Evolutionary conservation across 1,140 invertebrate genomes (phyloP).

Genomic region (Drosophila asahinai): DNA sequence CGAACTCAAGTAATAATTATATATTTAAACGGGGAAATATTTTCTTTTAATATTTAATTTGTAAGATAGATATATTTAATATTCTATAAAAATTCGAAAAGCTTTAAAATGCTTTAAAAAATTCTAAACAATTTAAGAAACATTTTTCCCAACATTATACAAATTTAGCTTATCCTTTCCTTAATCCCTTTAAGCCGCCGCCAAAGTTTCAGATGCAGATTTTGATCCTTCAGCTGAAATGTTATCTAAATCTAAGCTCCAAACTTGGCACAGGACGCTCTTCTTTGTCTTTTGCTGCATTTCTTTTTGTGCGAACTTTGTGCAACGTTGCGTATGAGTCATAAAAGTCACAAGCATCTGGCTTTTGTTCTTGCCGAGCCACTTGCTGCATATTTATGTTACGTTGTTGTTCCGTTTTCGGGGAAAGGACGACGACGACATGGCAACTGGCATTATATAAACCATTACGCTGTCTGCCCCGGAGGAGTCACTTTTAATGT

Average conservation of each 20-base stretch:
- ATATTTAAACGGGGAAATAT: too few relatives aligned
- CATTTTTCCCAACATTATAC: neutral
- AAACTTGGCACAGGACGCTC: conserved; percentile 37
- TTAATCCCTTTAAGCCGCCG: neutral
- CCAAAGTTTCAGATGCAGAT: conserved; percentile 7
- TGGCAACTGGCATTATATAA: conserved; percentile 54
- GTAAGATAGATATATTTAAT: too few relatives aligned
- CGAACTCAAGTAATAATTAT: neutral
- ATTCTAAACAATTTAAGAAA: neutral
- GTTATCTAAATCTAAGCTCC: conserved; percentile 51
- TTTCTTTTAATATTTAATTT: too few relatives aligned
- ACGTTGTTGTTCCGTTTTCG: conserved; percentile 36
- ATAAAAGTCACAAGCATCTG: conserved; percentile 64
- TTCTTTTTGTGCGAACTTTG: conserved; percentile 39
- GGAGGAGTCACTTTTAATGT: conserved; percentile 55
- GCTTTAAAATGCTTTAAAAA: too few relatives aligned
- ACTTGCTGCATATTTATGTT: conserved; percentile 73
- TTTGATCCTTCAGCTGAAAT: conserved; percentile 13
- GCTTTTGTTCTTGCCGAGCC: conserved; percentile 52
- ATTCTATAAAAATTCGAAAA: neutral
- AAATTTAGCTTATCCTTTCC: neutral
- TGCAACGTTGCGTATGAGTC: conserved; percentile 73
- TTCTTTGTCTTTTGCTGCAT: conserved; percentile 35
- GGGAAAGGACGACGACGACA: conserved; percentile 10
- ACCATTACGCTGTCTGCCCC: conserved; percentile 66